Conservation (phyloP, 2,888 invertebrate genomes). For the Cheilosia soror region DNA sequence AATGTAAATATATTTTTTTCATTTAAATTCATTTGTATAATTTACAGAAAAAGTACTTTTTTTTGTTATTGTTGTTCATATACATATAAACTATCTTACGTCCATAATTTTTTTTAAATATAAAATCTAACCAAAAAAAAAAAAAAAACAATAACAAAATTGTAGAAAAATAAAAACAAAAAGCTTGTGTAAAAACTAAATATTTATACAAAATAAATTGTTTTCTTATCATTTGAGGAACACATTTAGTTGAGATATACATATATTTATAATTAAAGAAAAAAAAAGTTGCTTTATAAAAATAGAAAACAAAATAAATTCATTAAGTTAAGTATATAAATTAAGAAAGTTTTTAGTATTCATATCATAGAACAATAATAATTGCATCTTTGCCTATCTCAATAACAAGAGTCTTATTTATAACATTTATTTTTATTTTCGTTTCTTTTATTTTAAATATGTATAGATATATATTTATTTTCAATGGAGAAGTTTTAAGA, state of each 20-base stretch:
- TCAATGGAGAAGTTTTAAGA: constrained; percentile 52
- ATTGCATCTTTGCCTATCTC: constrained; percentile 53
- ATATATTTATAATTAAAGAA: constrained; percentile 29
- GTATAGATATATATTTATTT: constrained; percentile 56
- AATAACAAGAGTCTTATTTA: constrained; percentile 67
- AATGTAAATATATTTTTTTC: constrained; percentile 74
- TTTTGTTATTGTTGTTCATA: constrained; percentile 43
- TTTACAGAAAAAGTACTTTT: constrained; percentile 64
- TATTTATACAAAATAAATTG: constrained; percentile 50
- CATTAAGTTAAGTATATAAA: constrained; percentile 23
- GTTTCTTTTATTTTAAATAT: constrained; percentile 34
- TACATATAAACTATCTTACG: constrained; percentile 56
- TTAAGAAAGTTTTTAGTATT: constrained; percentile 7
- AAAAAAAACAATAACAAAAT: neutral
- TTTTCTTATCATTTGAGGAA: constrained; percentile 57
- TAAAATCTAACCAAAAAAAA: neutral
- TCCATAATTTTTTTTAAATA: constrained; percentile 21
- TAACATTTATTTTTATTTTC: constrained; percentile 41
- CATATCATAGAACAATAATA: constrained; percentile 30
- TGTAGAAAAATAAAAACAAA: constrained; percentile 28
- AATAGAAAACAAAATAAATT: constrained; percentile 50
- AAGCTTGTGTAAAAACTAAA: constrained; percentile 45
- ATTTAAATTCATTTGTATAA: constrained; percentile 65
- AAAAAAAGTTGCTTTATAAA: constrained; percentile 19
- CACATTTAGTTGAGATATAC: constrained; percentile 67